These are phyloP conservation scores for Aelia acuminata DNA, from an alignment of 2,888 invertebrate genomes.

Conservation along the genomic window DNA sequence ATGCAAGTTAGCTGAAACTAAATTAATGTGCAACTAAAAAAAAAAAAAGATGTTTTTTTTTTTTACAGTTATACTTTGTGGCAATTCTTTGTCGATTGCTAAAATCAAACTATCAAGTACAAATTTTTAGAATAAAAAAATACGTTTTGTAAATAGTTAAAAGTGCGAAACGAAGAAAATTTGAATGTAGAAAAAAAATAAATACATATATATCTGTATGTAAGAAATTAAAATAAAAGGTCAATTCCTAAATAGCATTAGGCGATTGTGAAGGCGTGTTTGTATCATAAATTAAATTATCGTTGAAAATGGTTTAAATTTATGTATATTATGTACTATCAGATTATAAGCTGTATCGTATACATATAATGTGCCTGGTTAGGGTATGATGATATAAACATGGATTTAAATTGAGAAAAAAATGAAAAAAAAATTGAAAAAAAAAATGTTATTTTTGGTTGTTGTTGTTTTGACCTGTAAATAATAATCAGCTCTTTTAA, in stretches of 20 bases:
- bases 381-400: slow-evolving; percentile 38
- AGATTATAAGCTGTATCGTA: slow-evolving; percentile 38
- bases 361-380: slow-evolving; percentile 59
- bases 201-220: no score
- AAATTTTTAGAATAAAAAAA: slow-evolving; percentile 55
- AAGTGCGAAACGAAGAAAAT: not conserved
- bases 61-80: not conserved
- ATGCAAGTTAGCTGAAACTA: not conserved
- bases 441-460: slow-evolving; percentile 24
- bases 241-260: not conserved
- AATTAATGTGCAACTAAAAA: not conserved
- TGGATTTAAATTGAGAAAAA: not conserved
- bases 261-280: not conserved
- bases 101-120: slow-evolving; percentile 58
- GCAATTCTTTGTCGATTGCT: slow-evolving; percentile 49
- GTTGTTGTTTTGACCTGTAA: slow-evolving; percentile 20
- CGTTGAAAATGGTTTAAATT: slow-evolving; percentile 8
- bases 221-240: not conserved
- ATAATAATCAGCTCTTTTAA: slow-evolving; percentile 31
- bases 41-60: not conserved
- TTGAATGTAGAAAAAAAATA: slow-evolving; percentile 3
- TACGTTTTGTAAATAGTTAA: slow-evolving; percentile 12
- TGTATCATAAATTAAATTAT: slow-evolving; percentile 24
- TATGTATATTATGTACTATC: slow-evolving; percentile 51
- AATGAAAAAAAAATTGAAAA: not conserved